Evolutionary conservation across 1,140 invertebrate species (phyloP).

Genomic region (Neuroterus valhalla): DNA sequence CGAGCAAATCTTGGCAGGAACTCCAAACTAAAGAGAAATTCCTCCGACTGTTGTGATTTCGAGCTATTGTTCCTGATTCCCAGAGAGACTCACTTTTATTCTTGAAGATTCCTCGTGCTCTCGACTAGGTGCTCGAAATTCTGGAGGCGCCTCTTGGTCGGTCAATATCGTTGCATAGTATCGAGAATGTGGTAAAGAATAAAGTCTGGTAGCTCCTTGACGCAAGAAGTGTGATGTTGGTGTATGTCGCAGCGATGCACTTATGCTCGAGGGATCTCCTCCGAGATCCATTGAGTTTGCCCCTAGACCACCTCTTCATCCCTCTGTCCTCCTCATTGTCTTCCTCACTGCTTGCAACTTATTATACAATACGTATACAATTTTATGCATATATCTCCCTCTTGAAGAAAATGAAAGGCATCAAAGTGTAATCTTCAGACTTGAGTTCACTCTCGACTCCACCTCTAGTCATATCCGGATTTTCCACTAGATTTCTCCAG

Average conservation of each 20-base stretch:
- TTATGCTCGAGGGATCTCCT: conserved; percentile 50
- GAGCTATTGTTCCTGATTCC: conserved; percentile 11
- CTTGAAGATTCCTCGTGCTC: neutral
- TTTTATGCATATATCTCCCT: neutral
- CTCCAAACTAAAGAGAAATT: neutral
- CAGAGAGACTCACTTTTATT: conserved; percentile 23
- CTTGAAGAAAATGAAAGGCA: conserved; percentile 9
- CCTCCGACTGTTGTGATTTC: neutral
- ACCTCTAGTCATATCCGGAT: conserved; percentile 25
- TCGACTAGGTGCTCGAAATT: conserved; percentile 13
- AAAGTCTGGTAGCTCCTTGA: conserved; percentile 2
- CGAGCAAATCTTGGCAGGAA: neutral
- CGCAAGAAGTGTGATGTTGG: conserved; percentile 14
- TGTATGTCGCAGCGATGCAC: conserved; percentile 34
- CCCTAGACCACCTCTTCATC: conserved; percentile 36
- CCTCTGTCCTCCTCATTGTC: conserved; percentile 47
- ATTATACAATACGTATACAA: neutral
- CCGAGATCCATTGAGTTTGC: conserved; percentile 52
- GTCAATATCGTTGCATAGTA: neutral
- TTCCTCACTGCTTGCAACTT: conserved; percentile 37
- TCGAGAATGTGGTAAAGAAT: conserved; percentile 26
- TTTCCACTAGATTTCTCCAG: conserved; percentile 23
- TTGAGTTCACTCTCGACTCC: conserved; percentile 18
- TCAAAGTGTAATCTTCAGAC: conserved; percentile 23
- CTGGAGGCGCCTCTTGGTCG: conserved; percentile 23